Conservation (phyloP, 2,888 invertebrate genomes). For the Tetranychus piercei region DNA sequence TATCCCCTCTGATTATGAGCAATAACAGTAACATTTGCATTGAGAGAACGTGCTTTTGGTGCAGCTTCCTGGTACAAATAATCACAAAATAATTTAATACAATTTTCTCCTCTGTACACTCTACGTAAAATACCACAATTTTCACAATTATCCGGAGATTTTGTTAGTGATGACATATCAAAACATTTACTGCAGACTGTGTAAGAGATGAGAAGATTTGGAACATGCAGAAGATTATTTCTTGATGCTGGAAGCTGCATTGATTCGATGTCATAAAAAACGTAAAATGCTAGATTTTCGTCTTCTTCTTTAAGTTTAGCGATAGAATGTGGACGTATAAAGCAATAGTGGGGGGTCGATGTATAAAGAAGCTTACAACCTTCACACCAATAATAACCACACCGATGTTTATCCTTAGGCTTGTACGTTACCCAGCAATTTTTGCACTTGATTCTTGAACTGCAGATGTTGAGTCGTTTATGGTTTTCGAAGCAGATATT, state of each 20-base stretch:
- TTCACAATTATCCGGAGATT: neutral
- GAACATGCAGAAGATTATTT: neutral
- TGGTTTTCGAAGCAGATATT: neutral
- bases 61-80: constrained; percentile 38
- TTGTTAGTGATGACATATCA: neutral
- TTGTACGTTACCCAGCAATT: neutral
- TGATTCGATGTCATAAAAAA: constrained; percentile 7
- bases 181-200: neutral
- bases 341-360: neutral
- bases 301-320: neutral
- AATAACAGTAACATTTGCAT: neutral
- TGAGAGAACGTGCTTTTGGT: neutral
- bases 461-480: neutral
- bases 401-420: neutral
- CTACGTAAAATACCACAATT: neutral
- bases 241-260: neutral
- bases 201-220: neutral
- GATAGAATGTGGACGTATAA: neutral
- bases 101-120: constrained; percentile 4
- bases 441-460: neutral
- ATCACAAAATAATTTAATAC: constrained; percentile 14
- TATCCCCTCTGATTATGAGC: constrained; percentile 19
- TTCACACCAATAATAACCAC: neutral
- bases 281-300: neutral
- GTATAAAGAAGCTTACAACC: neutral